Base-by-base conservation (phyloP, 2,888 invertebrate species). In the Loripinus fragilis region DNA sequence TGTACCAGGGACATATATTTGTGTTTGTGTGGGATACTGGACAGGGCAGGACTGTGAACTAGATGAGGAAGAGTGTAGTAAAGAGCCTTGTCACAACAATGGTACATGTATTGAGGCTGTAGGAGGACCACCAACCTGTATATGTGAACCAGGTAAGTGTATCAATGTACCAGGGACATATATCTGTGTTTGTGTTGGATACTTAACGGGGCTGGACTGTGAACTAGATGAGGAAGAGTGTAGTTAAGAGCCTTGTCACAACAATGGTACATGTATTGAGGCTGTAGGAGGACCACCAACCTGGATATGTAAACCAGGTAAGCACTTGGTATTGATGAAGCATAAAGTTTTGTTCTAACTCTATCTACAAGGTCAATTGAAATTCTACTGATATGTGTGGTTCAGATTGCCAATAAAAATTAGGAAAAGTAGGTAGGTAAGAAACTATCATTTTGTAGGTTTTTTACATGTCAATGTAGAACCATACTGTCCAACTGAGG, bases 161-260 rank as follows among this genome's bases (percentile, higher is more conserved):
- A 96, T 96, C 76, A 98, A 98, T 91, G 95, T 96, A 38, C 95
- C 97, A 20, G 90, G 89, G 1, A 96, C 97, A 0, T 98, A 97
- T 94, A 96, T 96, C 89, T 99, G 99, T 91, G 95, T 97, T 71
- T 99, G 99, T 92, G 65, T 75, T 0, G 74, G 78, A 0, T 85
- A 80, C 71, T 92, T 91, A 91, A 89, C 88, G 2, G 91, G 90
- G 28, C 23, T 75, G 38, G 15, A 83, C 41, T 91, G 91, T 81
- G 85, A 87, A 69, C 71, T 50, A 1, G 86, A 91, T 66, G 76
- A 88, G 3, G 64, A 78, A n/a, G 88, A 88, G 28, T 88, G 88
- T 84, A 69, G 69, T 20, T 64, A 41, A 3, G 71, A 75, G 15
- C 83, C 85, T 0, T 90, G 90, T 85, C 72, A 66, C 55, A 87